Conservation (phyloP, 2,888 invertebrate species). For the Heteropelma amictum region DNA sequence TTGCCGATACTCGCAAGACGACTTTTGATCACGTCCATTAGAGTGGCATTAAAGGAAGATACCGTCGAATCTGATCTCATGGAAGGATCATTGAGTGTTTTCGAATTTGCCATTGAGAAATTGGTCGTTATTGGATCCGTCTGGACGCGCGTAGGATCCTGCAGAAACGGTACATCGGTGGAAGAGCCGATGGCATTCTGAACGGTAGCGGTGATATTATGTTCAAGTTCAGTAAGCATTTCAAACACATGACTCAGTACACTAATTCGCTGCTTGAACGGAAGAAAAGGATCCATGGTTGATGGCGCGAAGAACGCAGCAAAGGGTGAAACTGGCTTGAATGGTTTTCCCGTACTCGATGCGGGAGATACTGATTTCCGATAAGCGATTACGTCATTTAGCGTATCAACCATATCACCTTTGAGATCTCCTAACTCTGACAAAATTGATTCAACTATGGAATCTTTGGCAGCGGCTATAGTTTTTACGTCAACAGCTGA, state of each 20-base stretch:
- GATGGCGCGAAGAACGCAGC: slow-evolving; percentile 66
- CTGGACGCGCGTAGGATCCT: neutral
- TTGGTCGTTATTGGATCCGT: neutral
- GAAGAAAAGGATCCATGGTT: slow-evolving; percentile 65
- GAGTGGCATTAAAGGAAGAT: slow-evolving; percentile 55
- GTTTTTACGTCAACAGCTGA: slow-evolving; percentile 67
- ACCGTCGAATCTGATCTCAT: neutral
- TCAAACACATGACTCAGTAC: slow-evolving; percentile 73
- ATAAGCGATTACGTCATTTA: slow-evolving; percentile 69
- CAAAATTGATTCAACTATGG: slow-evolving; percentile 69
- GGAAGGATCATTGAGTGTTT: neutral
- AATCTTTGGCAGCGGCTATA: slow-evolving; percentile 69
- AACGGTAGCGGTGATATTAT: slow-evolving; percentile 67
- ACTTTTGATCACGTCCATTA: slow-evolving; percentile 68
- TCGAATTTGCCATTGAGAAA: neutral
- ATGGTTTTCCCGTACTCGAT: slow-evolving; percentile 57
- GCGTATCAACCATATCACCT: slow-evolving; percentile 68
- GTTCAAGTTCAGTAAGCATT: slow-evolving; percentile 71
- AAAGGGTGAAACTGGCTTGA: slow-evolving; percentile 54
- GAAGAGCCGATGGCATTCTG: slow-evolving; percentile 57
- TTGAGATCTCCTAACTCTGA: slow-evolving; percentile 68
- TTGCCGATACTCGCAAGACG: slow-evolving; percentile 61
- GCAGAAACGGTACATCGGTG: neutral
- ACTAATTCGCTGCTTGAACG: slow-evolving; percentile 71
- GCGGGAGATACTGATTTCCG: slow-evolving; percentile 62